Percentiles rank a stretch among this genome's conserved stretches.
These are phyloP conservation scores for Stichodactyla mertensii DNA, from an alignment of 64 coral and sea anemone genomes.

Conservation along the genomic window DNA sequence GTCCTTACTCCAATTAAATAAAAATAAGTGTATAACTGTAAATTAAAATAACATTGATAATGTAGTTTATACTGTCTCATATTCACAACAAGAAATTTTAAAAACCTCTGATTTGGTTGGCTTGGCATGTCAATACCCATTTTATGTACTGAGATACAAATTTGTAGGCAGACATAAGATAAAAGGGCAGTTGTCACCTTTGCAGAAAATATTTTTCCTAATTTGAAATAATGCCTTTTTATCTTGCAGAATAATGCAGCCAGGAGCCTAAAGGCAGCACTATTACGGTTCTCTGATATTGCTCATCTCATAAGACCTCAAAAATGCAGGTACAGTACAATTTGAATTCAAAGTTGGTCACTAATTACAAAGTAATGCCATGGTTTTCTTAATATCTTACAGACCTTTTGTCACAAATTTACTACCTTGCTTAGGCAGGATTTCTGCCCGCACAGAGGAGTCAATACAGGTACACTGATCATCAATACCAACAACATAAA, in stretches of 20 bases:
- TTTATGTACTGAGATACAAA: too few species aligned
- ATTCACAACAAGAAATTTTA: too few species aligned
- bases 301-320: constrained; percentile 90
- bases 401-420: constrained; percentile 95
- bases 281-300: constrained; percentile 86
- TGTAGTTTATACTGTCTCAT: too few species aligned
- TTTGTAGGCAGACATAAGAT: too few species aligned
- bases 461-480: constrained; percentile 51
- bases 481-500: neutral
- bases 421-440: constrained; percentile 66
- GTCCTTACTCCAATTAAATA: too few species aligned
- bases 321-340: constrained; percentile 74
- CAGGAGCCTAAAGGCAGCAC: constrained; percentile 84
- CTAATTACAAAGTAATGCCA: neutral
- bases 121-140: too few species aligned
- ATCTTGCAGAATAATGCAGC: constrained; percentile 71
- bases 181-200: neutral
- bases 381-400: constrained; percentile 10
- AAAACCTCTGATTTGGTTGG: too few species aligned
- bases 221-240: neutral
- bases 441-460: constrained; percentile 69
- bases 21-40: too few species aligned
- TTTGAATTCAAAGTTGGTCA: constrained; percentile 7
- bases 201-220: neutral
- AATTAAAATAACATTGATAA: too few species aligned